Evolutionary conservation across 2,113 vertebrate species (phyloP), one percentile per base, ranked within the genome.

Genomic region (Pipra filicauda): DNA sequence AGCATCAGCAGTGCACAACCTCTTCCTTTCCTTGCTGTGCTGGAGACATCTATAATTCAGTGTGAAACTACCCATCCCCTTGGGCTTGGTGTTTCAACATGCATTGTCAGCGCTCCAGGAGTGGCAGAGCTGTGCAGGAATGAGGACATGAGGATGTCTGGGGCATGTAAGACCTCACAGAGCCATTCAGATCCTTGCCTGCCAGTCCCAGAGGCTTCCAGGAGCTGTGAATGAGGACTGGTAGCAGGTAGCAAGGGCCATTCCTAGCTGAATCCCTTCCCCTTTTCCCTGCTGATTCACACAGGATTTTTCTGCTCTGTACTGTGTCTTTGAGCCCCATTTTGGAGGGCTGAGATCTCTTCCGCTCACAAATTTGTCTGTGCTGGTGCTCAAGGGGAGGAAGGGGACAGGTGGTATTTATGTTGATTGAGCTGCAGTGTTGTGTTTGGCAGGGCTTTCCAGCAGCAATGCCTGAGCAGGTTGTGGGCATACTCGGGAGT

Each of bases 401-500:
- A 62, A 64, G 55, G 73, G 64, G 37, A 15, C 30, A 44, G 41
- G 82, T 57, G 62, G 21, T 44, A 61, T 93, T 96, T 95, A 58
- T 73, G 66, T 62, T 46, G 58, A 39, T 73, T 26, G 74, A 88
- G 81, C 66, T 79, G 66, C 48, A 69, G 48, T 57, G 62, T 48
- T 95, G 57, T 78, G 71, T 85, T 94, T 94, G 85, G 65, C 17
- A 4, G 57, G 37, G 77, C 64, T 93, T 89, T 93, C 57, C 77
- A 76, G 92, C 81, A 90, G 82, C 74, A 37, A 31, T 15, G 73
- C 84, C 69, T 84, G 77, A 77, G 80, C 69, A 85, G 81, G 92
- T 91, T 91, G 88, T 95, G 81, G 79, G 75, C 72, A 96, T 31
- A 82, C 82, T 96, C 16, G 37, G 49, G 52, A 85, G 82, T 88